Evolutionary conservation across 2,113 vertebrate genomes (phyloP), one percentile per base, ranked within the genome.

Genomic region (Pedetes capensis): DNA sequence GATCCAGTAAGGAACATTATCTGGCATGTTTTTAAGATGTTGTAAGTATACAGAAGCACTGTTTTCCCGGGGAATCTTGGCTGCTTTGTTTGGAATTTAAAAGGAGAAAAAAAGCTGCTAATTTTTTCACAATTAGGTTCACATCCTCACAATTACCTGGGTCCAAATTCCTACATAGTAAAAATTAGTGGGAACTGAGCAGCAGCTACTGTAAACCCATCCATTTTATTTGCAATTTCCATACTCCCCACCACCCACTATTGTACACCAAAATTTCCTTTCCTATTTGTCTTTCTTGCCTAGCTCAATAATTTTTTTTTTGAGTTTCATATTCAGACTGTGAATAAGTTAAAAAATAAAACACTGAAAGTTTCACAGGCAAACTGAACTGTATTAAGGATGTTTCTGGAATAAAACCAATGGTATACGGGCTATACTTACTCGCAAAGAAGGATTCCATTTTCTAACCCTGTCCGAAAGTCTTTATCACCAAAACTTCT

Each of bases 361-460:
- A 69, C 11, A 25, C 12, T 47, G 5, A 3, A 93, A 72, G 32
- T 71, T 84, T 76, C 72, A n/a, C 1, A 59, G 51, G 47, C 3
- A 83, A 71, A 80, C 5, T 66, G 37, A 93, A 89, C 8, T 16
- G n/a, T 8, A 89, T 29, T 44, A 5, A 53, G 51, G 16, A 51
- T n/a, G 44, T 22, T 93, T 87, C n/a, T 81, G 74, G 16, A 84
- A 49, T 59, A 59, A 61, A 93, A 68, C 1, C 42, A 89, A 81
- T 5, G 25, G 32, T 74, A 93, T 12, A 10, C 17, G 85, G n/a
- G 39, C 6, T 80, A 87, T 98, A 99, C 99, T 99, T 98, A 99
- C 99, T 99, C 99, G 98, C 99, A 99, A 34, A 99, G 98, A 97
- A 99, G 98, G 96, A 99, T 99, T 91, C 99, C 99, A 6, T 99